A percentile compares a stretch with the other conserved stretches of the same genome.
These are phyloP conservation scores for Molossus alvarezi DNA, from an alignment of 2,797 vertebrate species.

Conservation along the genomic window DNA sequence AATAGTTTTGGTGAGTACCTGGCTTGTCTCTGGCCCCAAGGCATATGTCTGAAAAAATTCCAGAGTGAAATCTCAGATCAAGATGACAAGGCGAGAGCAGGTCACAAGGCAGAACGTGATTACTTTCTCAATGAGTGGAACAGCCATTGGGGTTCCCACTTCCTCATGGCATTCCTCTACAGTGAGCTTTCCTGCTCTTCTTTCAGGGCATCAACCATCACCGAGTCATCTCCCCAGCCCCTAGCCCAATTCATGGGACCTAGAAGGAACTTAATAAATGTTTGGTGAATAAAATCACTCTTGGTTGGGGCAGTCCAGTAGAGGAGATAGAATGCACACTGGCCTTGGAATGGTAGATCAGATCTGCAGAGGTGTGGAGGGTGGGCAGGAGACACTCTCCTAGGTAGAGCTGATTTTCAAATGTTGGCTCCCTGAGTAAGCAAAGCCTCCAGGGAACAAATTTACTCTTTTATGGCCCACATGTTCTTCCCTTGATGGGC, in stretches of 20 bases:
- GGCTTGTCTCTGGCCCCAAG: constrained; percentile 59
- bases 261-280: not conserved
- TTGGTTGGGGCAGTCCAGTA: not conserved
- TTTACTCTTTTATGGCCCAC: not conserved
- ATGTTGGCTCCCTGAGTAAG: not conserved
- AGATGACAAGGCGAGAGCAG: not conserved
- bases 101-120: not conserved
- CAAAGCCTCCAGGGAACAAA: not conserved
- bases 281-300: not conserved
- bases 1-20: constrained; percentile 47
- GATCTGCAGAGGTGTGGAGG: not conserved
- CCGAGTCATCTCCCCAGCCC: not conserved
- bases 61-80: constrained; percentile 59
- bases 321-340: not conserved
- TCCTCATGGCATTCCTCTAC: not conserved
- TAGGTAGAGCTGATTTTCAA: not conserved
- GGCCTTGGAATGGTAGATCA: not conserved
- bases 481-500: not conserved
- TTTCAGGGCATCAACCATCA: not conserved
- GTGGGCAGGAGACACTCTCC: not conserved
- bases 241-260: not conserved
- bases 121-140: not conserved
- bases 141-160: not conserved
- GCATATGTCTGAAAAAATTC: constrained; percentile 57
- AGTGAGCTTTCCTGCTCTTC: not conserved